Conservation (phyloP, 2,113 vertebrate species). For the Chaetops frenatus region DNA sequence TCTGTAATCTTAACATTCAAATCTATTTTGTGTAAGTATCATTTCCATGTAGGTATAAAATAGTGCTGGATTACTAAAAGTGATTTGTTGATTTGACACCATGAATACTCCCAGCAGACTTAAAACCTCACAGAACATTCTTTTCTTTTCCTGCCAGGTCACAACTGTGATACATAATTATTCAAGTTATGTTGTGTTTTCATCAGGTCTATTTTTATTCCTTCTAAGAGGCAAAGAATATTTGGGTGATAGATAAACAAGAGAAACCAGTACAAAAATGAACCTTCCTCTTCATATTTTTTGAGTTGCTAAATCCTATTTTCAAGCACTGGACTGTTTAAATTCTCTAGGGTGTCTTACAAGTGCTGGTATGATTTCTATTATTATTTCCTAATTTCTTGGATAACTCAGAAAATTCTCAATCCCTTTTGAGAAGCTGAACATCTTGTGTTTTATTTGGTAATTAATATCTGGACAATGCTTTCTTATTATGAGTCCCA, state of each 20-base stretch:
- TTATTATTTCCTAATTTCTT: not conserved
- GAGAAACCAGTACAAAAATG: not conserved
- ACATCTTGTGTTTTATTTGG: not conserved
- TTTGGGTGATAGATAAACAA: not conserved
- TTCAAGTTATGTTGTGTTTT: not conserved
- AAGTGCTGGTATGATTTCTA: not conserved
- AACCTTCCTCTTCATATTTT: not conserved
- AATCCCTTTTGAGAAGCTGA: not conserved
- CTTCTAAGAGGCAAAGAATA: not conserved
- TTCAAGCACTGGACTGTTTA: not conserved
- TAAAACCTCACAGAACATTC: not conserved
- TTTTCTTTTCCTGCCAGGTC: not conserved
- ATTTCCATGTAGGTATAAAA: not conserved
- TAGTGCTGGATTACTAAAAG: not conserved
- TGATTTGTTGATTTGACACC: not conserved
- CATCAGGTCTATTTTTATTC: not conserved
- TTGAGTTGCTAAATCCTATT: not conserved
- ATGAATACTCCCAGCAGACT: not conserved
- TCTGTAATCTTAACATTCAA: not conserved
- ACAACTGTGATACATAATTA: not conserved
- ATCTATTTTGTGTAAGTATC: not conserved
- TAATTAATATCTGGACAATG: not conserved
- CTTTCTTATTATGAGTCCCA: not conserved
- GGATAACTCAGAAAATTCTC: not conserved
- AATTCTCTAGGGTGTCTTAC: not conserved